A percentile compares a stretch with the other conserved stretches of the same genome.
These are phyloP conservation scores for Pionites leucogaster DNA, from an alignment of 2,113 vertebrate species.

Conservation along the genomic window DNA sequence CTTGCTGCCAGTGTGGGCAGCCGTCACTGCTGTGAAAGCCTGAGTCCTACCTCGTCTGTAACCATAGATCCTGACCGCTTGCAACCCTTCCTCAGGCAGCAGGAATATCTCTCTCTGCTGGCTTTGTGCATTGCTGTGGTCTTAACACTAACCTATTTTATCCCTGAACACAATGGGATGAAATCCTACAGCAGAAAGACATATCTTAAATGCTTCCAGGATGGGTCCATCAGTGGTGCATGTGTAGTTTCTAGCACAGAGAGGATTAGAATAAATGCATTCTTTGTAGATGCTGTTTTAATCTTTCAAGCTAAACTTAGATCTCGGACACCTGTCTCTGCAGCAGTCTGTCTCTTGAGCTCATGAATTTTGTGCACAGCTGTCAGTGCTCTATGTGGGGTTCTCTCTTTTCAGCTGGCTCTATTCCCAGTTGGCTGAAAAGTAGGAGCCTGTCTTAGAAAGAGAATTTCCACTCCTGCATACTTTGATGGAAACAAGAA, in stretches of 20 bases:
- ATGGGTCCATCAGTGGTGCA: constrained; percentile 9
- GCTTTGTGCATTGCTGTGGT: background rate
- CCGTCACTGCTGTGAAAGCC: background rate
- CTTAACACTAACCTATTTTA: background rate
- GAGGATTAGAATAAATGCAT: constrained; percentile 70
- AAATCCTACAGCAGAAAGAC: constrained; percentile 18
- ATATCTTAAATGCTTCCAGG: constrained; percentile 38
- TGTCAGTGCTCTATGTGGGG: constrained; percentile 67
- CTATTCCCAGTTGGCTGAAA: constrained; percentile 66
- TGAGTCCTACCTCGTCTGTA: background rate
- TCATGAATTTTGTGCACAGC: constrained; percentile 70
- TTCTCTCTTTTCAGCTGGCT: constrained; percentile 64
- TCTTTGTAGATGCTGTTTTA: constrained; percentile 69
- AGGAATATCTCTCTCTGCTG: background rate
- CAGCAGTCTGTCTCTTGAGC: constrained; percentile 64
- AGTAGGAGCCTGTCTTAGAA: constrained; percentile 64
- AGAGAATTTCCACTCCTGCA: constrained; percentile 69
- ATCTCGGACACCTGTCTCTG: constrained; percentile 73
- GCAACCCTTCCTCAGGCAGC: background rate
- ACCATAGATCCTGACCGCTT: background rate
- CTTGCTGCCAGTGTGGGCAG: constrained; percentile 30
- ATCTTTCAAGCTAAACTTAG: constrained; percentile 74
- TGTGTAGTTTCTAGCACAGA: constrained; percentile 49
- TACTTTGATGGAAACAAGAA: constrained; percentile 66
- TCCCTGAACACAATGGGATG: constrained; percentile 35